Conservation (phyloP, 1,140 invertebrate genomes). For the Eufriesea mexicana region DNA sequence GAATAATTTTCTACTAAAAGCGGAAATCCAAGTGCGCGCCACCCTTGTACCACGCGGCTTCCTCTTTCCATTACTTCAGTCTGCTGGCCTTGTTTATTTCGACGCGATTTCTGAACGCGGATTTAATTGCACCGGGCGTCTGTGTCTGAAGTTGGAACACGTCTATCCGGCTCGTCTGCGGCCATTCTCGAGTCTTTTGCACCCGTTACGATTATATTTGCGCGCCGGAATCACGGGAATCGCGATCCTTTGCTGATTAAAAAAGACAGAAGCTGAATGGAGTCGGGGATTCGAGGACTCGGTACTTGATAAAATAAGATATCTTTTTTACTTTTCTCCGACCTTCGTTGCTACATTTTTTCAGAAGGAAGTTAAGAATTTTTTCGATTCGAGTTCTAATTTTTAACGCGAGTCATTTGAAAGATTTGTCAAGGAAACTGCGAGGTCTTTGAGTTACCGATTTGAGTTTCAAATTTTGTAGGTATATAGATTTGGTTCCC, state of each 20-base stretch:
- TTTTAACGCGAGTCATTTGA: no score
- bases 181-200: background rate
- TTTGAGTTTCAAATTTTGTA: no score
- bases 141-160: background rate
- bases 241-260: background rate
- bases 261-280: background rate
- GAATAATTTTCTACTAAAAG: constrained; percentile 44
- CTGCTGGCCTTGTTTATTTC: constrained; percentile 32
- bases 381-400: no score
- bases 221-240: background rate
- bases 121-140: constrained; percentile 25
- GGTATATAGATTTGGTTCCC: no score
- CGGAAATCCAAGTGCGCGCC: constrained; percentile 33
- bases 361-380: no score
- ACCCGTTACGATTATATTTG: constrained; percentile 14
- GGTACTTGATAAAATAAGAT: no score
- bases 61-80: constrained; percentile 29
- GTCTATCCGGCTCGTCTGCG: background rate
- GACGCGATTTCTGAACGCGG: constrained; percentile 35
- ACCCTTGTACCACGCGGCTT: constrained; percentile 12
- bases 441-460: no score
- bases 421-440: no score
- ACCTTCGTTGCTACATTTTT: no score
- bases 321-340: no score
- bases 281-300: no score